Conservation (phyloP, 2,888 invertebrate genomes). For the Miltochrista miniata region DNA sequence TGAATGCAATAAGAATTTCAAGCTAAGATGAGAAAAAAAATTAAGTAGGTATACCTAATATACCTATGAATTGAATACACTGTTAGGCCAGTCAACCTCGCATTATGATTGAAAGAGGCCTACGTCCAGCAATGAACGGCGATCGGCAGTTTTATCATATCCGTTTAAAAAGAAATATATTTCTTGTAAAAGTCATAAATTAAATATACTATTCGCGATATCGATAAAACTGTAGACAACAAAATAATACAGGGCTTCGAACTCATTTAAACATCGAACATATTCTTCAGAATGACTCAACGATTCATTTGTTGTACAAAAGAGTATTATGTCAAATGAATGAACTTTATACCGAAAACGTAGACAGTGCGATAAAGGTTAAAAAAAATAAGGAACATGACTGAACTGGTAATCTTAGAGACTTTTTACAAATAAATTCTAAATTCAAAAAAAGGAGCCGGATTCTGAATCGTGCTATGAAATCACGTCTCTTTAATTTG, state of each 20-base stretch:
- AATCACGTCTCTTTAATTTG: slow-evolving; percentile 63
- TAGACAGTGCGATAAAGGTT: slow-evolving; percentile 4
- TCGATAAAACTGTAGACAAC: neutral
- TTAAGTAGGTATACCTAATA: no score
- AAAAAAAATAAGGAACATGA: slow-evolving; percentile 15
- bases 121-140: no score
- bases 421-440: slow-evolving; percentile 22
- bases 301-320: slow-evolving; percentile 12
- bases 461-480: slow-evolving; percentile 49
- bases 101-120: no score
- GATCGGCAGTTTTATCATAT: no score
- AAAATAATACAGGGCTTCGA: neutral
- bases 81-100: no score
- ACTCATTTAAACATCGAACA: slow-evolving; percentile 6
- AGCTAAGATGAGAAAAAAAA: no score
- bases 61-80: no score
- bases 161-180: no score
- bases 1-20: no score
- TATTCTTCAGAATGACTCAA: slow-evolving; percentile 7
- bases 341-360: slow-evolving; percentile 16
- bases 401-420: neutral
- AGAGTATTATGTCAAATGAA: slow-evolving; percentile 13
- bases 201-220: neutral
- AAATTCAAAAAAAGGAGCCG: slow-evolving; percentile 41
- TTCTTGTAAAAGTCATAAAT: neutral